Evolutionary conservation across 2,888 invertebrate genomes (phyloP).

Genomic region (Dorcus parallelipipedus): DNA sequence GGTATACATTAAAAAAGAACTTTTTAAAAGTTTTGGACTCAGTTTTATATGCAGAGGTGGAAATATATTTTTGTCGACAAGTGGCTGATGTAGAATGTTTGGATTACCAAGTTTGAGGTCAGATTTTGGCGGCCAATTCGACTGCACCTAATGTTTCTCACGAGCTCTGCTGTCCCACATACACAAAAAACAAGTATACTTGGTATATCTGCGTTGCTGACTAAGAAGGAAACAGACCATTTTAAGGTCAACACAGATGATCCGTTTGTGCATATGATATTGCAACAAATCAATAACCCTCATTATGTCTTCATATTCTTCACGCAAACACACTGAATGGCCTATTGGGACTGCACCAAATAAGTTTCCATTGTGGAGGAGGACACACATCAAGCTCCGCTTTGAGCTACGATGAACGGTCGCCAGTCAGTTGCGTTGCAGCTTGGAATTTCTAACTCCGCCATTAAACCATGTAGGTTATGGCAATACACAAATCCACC

Average conservation of each 20-base stretch:
- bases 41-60: no score
- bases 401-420: conserved; percentile 22
- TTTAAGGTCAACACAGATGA: not conserved
- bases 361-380: conserved; percentile 15
- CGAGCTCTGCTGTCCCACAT: no score
- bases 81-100: no score
- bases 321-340: not conserved
- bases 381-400: conserved; percentile 17
- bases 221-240: not conserved
- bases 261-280: not conserved
- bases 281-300: not conserved
- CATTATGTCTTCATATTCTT: not conserved
- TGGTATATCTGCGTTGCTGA: no score
- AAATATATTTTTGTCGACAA: no score
- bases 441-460: conserved; percentile 1
- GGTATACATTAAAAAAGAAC: no score
- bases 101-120: no score
- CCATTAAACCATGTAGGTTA: conserved; percentile 8
- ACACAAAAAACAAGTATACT: no score
- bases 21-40: no score
- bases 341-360: no score
- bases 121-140: no score
- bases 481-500: conserved; percentile 3
- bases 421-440: conserved; percentile 10
- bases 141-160: no score